Evolutionary conservation across 1,140 invertebrate genomes (phyloP), one percentile per base, ranked within the genome.

Genomic region (Diorhabda elongata): DNA sequence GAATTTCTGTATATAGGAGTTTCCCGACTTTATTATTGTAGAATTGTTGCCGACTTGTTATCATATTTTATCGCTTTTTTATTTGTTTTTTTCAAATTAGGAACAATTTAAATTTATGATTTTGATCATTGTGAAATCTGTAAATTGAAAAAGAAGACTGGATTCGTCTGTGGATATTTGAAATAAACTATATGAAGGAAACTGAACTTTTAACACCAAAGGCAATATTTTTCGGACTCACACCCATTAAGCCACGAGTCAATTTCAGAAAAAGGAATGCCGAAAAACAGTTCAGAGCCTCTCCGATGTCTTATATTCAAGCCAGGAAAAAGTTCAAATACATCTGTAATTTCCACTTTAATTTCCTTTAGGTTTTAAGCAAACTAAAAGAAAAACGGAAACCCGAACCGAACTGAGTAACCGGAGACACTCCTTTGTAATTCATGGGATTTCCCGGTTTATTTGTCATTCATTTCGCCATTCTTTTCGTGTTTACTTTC

Each of bases 371-470:
- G 74, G 71, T 73, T 72, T 74, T 71, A 74, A 74, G 71, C 71
- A 73, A 76, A 73, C 71, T 69, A 67, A 66, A 52, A 67, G 71
- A 66, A 75, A 69, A 73, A 72, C 70, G 71, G 71, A 69, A 77
- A 77, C 73, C 74, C 70, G 73, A 74, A 69, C 77, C 73, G 74
- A 77, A 78, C 76, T 73, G 74, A 73, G 77, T 78, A 78, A 78
- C 75, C 73, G 70, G 76, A 78, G 77, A 77, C 77, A 76, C 77
- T 78, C 73, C 75, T 79, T 80, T 78, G 78, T 79, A 80, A 80
- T 80, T 80, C 77, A 80, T 80, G 73, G 77, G 75, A 78, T 80
- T 80, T 80, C 73, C 70, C 68, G 75, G 74, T 79, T 76, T 80
- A 80, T 80, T 80, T 80, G 77, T 78, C 77, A 80, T 79, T 80